A percentile compares a stretch with the other conserved stretches of the same genome.
These are phyloP conservation scores for Aviceda subcristata DNA, from an alignment of 2,113 vertebrate species.

Conservation along the genomic window DNA sequence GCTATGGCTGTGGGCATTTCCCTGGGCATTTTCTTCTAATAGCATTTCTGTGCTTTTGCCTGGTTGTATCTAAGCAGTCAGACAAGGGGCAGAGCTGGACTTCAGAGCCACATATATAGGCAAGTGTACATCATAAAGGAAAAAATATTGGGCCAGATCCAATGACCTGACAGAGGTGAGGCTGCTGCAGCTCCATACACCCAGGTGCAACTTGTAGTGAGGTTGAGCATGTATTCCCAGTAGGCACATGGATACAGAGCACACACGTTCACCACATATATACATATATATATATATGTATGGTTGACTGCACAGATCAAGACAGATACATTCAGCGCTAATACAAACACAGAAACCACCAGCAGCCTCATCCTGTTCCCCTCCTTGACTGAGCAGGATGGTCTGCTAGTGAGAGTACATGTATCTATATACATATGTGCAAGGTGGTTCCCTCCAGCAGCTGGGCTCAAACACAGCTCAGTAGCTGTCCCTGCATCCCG, in stretches of 20 bases:
- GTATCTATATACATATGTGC: neutral
- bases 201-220: fast-evolving
- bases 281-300: too few species aligned
- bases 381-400: neutral
- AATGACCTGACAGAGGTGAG: neutral
- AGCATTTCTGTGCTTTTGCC: neutral
- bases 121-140: neutral
- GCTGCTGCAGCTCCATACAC: neutral
- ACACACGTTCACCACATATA: neutral
- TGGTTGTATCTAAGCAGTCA: neutral
- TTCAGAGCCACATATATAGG: neutral
- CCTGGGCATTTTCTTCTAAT: neutral
- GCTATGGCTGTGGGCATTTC: fast-evolving
- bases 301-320: neutral
- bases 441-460: neutral
- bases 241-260: neutral
- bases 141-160: neutral
- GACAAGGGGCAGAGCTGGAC: neutral
- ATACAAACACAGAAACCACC: neutral
- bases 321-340: neutral
- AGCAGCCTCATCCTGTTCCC: neutral
- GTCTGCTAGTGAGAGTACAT: neutral
- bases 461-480: neutral
- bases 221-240: neutral
- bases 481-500: neutral